Evolutionary conservation across 1,140 invertebrate genomes (phyloP).

Genomic region (Elymnias hypermnestra): DNA sequence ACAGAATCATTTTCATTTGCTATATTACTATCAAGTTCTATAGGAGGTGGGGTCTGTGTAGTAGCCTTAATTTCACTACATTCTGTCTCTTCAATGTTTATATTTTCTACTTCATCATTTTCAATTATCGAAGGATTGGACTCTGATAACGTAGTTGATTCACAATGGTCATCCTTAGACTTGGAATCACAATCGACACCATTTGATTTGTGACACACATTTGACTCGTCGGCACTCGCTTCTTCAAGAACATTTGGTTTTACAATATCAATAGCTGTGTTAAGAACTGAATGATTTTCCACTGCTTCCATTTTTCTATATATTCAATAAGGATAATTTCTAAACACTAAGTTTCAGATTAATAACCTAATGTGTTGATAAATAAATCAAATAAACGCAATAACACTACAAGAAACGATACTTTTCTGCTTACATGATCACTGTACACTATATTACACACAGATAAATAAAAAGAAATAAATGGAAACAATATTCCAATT

Average conservation of each 20-base stretch:
- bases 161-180: slow-evolving; percentile 6
- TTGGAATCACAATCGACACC: slow-evolving; percentile 35
- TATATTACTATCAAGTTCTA: not conserved
- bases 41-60: no score
- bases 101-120: slow-evolving; percentile 6
- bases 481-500: not conserved
- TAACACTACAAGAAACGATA: slow-evolving; percentile 13
- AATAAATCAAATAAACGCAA: slow-evolving; percentile 51
- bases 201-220: slow-evolving; percentile 56
- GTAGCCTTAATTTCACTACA: not conserved
- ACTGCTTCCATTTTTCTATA: slow-evolving; percentile 49
- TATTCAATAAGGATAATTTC: not conserved
- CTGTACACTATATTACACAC: not conserved
- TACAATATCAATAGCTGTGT: slow-evolving; percentile 24
- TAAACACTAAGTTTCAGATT: slow-evolving; percentile 5
- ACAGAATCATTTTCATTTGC: slow-evolving; percentile 1
- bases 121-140: not conserved
- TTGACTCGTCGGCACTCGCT: slow-evolving; percentile 26
- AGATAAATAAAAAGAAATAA: not conserved
- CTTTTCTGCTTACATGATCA: slow-evolving; percentile 25
- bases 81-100: not conserved
- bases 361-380: slow-evolving; percentile 47
- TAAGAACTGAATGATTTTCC: slow-evolving; percentile 35
- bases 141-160: slow-evolving; percentile 1
- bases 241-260: slow-evolving; percentile 35